phyloP scores from a whole-genome alignment of 2,113 vertebrate species.

The Synchiropus splendidus region DNA sequence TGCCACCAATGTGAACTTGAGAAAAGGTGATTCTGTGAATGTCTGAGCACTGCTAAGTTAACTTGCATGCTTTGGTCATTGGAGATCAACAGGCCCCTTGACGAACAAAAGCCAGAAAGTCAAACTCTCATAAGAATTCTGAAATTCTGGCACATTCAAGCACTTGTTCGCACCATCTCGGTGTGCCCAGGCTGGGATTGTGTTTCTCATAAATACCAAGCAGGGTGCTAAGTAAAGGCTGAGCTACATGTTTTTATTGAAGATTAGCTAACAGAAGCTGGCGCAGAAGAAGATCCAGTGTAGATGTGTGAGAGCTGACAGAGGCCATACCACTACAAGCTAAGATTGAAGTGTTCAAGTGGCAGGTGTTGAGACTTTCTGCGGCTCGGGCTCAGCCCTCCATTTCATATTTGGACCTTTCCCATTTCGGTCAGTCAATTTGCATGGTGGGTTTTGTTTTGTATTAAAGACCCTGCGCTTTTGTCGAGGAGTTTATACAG shows the following conservation, averaged over 20 bases:
- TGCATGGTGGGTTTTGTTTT: no score
- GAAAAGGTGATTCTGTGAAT: constrained; percentile 65
- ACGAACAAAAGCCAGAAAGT: not conserved
- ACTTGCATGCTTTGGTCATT: constrained; percentile 44
- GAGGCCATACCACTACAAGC: not conserved
- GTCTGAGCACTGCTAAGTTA: constrained; percentile 59
- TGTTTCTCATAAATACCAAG: constrained; percentile 60
- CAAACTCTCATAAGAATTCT: constrained; percentile 10
- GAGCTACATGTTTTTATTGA: constrained; percentile 40
- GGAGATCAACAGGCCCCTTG: constrained; percentile 4
- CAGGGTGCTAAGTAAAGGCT: constrained; percentile 55
- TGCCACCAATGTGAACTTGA: constrained; percentile 68
- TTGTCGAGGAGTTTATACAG: no score
- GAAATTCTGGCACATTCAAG: constrained; percentile 19
- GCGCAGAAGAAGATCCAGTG: constrained; percentile 28
- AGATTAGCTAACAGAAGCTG: constrained; percentile 35
- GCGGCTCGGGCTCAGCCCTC: no score
- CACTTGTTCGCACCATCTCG: constrained; percentile 45
- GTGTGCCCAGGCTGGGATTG: constrained; percentile 29
- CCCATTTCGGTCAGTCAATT: no score
- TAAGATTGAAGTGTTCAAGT: no score
- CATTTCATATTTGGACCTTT: no score
- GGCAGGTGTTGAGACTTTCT: no score
- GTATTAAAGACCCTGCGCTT: no score
- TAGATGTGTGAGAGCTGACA: constrained; percentile 34